These are phyloP conservation scores for Pterois miles DNA, from an alignment of 2,797 vertebrate genomes.

Conservation along the genomic window DNA sequence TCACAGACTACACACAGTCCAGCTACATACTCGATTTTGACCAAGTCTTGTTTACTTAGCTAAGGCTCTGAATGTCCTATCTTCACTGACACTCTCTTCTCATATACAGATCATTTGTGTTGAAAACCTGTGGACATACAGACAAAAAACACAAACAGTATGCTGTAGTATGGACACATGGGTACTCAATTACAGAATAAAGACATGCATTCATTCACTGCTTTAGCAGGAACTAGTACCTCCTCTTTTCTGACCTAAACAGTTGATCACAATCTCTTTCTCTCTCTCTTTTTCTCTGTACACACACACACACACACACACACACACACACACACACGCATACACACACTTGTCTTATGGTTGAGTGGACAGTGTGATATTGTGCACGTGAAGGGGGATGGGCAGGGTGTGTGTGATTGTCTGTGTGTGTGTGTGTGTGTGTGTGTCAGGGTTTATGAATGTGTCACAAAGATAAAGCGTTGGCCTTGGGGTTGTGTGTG, in stretches of 20 bases:
- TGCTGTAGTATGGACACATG: neutral
- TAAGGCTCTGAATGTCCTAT: neutral
- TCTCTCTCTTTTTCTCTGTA: too few species aligned
- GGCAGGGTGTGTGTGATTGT: conserved; percentile 18
- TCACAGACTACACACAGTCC: too few species aligned
- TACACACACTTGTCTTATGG: conserved; percentile 13
- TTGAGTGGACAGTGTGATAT: conserved; percentile 41
- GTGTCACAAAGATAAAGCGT: conserved; percentile 63
- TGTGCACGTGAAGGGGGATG: conserved; percentile 32
- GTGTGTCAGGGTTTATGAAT: conserved; percentile 49
- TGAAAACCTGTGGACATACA: too few species aligned
- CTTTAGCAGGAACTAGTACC: too few species aligned
- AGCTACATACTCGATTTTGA: too few species aligned
- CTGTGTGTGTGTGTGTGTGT: conserved; percentile 21
- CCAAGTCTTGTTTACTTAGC: neutral
- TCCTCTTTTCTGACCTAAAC: neutral
- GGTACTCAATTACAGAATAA: too few species aligned
- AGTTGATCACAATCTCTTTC: neutral
- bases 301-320: neutral
- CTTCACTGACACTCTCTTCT: neutral
- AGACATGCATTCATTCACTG: too few species aligned
- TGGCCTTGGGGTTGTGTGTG: conserved; percentile 39
- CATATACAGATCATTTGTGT: neutral
- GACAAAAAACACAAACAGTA: too few species aligned
- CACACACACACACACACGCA: neutral